Conservation (phyloP, 2,797 vertebrate genomes). For the Kryptopterus vitreolus region DNA sequence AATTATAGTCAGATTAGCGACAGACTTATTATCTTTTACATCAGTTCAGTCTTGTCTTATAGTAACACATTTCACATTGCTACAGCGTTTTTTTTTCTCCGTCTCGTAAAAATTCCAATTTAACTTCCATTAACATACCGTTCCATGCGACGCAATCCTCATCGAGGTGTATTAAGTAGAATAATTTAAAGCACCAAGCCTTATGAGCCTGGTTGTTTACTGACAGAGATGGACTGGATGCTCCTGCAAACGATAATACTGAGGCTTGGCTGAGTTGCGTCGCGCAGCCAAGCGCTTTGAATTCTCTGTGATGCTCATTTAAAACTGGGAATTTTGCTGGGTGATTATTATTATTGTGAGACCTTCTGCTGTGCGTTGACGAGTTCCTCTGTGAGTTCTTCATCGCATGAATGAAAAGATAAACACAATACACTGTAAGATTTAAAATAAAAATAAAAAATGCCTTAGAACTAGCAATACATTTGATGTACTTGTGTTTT, state of each 20-base stretch:
- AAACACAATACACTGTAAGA: no score
- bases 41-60: not conserved
- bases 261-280: not conserved
- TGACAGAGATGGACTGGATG: not conserved
- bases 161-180: not conserved
- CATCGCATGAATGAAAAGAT: no score
- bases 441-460: no score
- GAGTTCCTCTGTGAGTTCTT: no score
- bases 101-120: not conserved
- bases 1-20: not conserved
- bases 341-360: not conserved
- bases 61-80: not conserved
- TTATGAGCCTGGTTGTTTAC: not conserved
- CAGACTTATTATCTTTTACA: not conserved
- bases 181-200: not conserved
- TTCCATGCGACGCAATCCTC: conserved; percentile 1
- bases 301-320: not conserved
- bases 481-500: no score
- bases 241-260: not conserved
- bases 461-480: no score
- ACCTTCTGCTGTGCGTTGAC: not conserved
- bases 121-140: not conserved
- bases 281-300: not conserved
- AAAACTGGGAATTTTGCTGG: not conserved
- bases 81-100: not conserved